These are phyloP conservation scores for Drosophila leonis DNA, from an alignment of 2,888 invertebrate species.

Conservation along the genomic window DNA sequence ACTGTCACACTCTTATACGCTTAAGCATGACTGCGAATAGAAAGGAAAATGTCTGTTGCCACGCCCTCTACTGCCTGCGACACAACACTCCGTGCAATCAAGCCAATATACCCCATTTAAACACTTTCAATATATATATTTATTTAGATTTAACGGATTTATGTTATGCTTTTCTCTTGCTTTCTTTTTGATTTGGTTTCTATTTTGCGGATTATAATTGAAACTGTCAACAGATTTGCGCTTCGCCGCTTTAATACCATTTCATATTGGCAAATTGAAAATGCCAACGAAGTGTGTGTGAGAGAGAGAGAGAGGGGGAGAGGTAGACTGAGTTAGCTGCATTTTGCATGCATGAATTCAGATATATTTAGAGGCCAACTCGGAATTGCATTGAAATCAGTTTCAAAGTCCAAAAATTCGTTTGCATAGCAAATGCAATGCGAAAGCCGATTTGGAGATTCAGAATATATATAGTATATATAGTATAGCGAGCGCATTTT, in stretches of 20 bases:
- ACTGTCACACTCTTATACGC: not conserved
- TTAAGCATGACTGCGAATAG: too few species aligned
- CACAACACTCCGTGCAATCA: not conserved
- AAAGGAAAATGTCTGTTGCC: too few species aligned
- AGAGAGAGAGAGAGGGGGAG: not conserved
- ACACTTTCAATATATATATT: not conserved
- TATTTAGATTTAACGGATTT: not conserved
- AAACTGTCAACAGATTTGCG: slow-evolving; percentile 62
- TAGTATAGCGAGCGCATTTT: not conserved
- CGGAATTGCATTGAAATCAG: slow-evolving; percentile 12
- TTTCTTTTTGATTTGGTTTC: slow-evolving; percentile 3
- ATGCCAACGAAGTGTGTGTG: not conserved
- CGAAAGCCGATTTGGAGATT: slow-evolving; percentile 3
- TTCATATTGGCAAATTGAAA: slow-evolving; percentile 20
- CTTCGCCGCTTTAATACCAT: slow-evolving; percentile 26
- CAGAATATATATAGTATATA: not conserved
- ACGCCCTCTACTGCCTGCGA: too few species aligned
- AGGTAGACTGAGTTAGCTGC: not conserved
- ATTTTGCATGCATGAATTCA: slow-evolving; percentile 12
- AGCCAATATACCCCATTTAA: not conserved
- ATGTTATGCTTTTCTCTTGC: not conserved
- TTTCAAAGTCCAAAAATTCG: slow-evolving; percentile 5
- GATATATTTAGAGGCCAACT: not conserved
- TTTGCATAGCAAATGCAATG: slow-evolving; percentile 12
- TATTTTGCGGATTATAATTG: slow-evolving; percentile 51